phyloP scores from a whole-genome alignment of 2,113 vertebrate species.

The Hippopotamus amphibius region DNA sequence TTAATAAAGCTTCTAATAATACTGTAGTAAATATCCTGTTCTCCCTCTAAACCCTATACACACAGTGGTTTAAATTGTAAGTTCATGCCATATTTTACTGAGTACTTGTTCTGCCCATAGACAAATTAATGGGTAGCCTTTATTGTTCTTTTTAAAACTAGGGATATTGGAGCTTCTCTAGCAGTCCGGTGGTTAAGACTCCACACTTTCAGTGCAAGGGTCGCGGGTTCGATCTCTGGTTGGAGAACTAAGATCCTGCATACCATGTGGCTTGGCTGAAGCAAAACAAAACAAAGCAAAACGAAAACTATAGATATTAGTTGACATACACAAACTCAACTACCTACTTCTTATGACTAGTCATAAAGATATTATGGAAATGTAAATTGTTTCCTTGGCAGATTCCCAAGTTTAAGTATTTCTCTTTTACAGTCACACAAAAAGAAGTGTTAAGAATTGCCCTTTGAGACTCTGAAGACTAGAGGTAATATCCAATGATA shows the following conservation, averaged over 20 bases:
- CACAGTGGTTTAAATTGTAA: background rate
- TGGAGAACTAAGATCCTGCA: too few relatives aligned
- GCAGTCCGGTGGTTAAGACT: too few relatives aligned
- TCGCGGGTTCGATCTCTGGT: too few relatives aligned
- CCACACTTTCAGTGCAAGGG: too few relatives aligned
- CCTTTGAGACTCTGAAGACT: slow-evolving; percentile 82
- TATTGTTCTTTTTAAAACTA: slow-evolving; percentile 70
- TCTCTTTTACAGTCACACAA: slow-evolving; percentile 83
- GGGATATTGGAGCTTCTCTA: slow-evolving; percentile 42
- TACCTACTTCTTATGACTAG: slow-evolving; percentile 64
- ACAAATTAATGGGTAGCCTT: slow-evolving; percentile 50
- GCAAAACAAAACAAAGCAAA: too few relatives aligned
- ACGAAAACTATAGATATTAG: slow-evolving; percentile 68
- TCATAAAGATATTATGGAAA: slow-evolving; percentile 79
- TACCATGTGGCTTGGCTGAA: too few relatives aligned
- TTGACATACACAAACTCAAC: slow-evolving; percentile 76
- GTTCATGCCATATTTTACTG: background rate
- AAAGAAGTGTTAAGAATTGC: slow-evolving; percentile 85
- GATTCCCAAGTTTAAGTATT: slow-evolving; percentile 81
- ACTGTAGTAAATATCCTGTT: background rate
- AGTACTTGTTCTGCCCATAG: slow-evolving; percentile 52
- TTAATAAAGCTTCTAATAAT: background rate
- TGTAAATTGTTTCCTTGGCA: slow-evolving; percentile 60
- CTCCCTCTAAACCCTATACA: background rate
- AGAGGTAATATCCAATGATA: slow-evolving; percentile 82